A percentile compares a stretch with the other conserved stretches of the same genome.
Evolutionary conservation across 2,888 invertebrate genomes (phyloP).

Genomic region (Anarsia innoxiella): DNA sequence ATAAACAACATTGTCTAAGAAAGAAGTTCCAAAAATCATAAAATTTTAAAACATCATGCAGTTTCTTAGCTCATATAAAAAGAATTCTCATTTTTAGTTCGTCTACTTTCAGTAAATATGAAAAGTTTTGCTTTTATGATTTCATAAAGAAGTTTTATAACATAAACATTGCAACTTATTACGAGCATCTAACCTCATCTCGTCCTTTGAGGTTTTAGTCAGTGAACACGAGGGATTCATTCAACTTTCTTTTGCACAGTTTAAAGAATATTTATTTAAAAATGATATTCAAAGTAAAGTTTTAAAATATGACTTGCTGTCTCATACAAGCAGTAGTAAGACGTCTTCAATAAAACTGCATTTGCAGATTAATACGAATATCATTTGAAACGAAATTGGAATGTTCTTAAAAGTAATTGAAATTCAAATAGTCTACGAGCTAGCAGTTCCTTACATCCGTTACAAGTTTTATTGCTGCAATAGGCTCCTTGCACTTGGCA

Average conservation of each 20-base stretch:
- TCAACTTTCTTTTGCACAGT: no score
- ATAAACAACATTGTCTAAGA: no score
- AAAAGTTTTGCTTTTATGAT: conserved; percentile 5
- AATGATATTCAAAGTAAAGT: no score
- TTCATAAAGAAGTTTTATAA: conserved; percentile 22
- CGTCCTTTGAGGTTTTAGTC: not conserved
- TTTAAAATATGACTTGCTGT: not conserved
- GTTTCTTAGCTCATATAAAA: no score
- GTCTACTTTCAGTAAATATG: conserved; percentile 9
- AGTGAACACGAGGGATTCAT: not conserved
- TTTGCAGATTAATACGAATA: no score
- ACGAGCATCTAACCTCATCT: conserved; percentile 4
- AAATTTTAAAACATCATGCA: no score
- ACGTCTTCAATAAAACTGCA: no score
- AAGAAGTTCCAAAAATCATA: no score
- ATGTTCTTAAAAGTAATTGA: not conserved
- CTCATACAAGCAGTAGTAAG: no score
- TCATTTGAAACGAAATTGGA: no score
- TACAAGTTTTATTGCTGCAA: conserved; percentile 16
- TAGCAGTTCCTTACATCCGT: conserved; percentile 15
- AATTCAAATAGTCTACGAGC: not conserved
- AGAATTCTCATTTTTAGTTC: conserved; percentile 10
- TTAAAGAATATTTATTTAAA: no score
- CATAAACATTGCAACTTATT: conserved; percentile 19
- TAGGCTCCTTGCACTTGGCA: conserved; percentile 18